Percentiles rank a stretch among this genome's conserved stretches.
These are phyloP conservation scores for Brachionus rotundiformis DNA, from an alignment of 1,140 invertebrate genomes.

Conservation along the genomic window DNA sequence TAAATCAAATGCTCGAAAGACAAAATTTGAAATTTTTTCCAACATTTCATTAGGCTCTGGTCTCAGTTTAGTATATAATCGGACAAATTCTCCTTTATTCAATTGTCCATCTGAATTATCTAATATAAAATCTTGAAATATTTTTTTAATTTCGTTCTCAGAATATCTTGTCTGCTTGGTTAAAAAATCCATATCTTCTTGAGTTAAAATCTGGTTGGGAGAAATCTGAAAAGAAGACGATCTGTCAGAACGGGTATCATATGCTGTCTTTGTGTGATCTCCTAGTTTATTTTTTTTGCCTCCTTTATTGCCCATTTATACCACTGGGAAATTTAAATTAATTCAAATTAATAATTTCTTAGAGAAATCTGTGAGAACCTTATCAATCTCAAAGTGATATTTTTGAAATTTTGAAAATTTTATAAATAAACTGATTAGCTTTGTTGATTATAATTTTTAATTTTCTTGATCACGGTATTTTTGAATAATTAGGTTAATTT, in stretches of 20 bases:
- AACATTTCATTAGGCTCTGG: not conserved
- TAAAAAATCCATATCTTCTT: conserved; percentile 6
- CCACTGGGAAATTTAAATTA: not conserved
- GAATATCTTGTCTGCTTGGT: not conserved
- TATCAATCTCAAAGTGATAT: not conserved
- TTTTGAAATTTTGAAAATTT: not conserved
- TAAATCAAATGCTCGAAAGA: conserved; percentile 40
- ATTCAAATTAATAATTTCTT: not conserved
- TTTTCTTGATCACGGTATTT: not conserved
- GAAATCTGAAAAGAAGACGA: not conserved
- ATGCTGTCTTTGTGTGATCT: not conserved
- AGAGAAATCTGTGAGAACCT: not conserved
- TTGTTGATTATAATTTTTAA: not conserved
- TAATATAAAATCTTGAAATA: conserved; percentile 12
- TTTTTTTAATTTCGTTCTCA: not conserved
- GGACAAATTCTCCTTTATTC: not conserved
- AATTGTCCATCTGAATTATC: conserved; percentile 20
- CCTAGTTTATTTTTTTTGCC: not conserved
- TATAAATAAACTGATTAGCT: not conserved
- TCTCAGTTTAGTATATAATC: conserved; percentile 17
- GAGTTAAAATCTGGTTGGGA: not conserved
- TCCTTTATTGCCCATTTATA: conserved; percentile 28
- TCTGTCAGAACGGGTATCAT: not conserved
- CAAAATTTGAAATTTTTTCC: conserved; percentile 22
- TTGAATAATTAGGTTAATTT: not conserved